Evolutionary conservation across 2,797 vertebrate genomes (phyloP).

Genomic region (Erpetoichthys calabaricus): DNA sequence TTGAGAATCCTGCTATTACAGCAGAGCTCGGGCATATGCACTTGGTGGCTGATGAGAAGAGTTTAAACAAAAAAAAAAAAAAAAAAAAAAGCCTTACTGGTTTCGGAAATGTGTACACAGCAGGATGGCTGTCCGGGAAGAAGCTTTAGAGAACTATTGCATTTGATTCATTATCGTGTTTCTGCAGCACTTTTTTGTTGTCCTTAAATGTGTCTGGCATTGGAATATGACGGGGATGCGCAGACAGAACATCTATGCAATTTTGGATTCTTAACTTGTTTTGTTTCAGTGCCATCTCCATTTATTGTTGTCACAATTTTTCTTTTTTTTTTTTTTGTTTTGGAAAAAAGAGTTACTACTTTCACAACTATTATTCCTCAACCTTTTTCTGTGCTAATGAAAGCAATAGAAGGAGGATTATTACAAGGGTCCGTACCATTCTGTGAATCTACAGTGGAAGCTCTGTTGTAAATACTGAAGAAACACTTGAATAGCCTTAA

Average conservation of each 20-base stretch:
- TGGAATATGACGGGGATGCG: no score
- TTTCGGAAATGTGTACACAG: no score
- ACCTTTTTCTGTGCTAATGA: neutral
- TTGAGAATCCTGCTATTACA: constrained; percentile 29
- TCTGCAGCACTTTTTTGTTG: neutral
- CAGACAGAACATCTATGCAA: no score
- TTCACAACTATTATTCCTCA: neutral
- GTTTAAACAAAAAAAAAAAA: no score
- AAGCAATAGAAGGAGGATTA: constrained; percentile 3
- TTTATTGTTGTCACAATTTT: constrained; percentile 6
- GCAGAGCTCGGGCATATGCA: constrained; percentile 50
- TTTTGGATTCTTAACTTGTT: neutral
- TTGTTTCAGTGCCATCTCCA: constrained; percentile 1
- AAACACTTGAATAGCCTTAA: constrained; percentile 50
- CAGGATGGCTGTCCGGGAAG: neutral
- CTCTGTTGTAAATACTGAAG: constrained; percentile 47
- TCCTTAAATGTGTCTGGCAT: no score
- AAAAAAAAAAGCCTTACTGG: constrained; percentile 24
- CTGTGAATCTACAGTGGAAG: constrained; percentile 40
- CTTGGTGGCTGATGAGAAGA: constrained; percentile 3
- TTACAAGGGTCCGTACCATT: constrained; percentile 3
- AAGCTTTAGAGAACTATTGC: neutral
- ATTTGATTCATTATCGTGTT: neutral
- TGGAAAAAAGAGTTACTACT: neutral
- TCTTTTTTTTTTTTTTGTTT: constrained; percentile 11